phyloP scores from a whole-genome alignment of 1,140 invertebrate species.

The Alviniconcha marisindica region DNA sequence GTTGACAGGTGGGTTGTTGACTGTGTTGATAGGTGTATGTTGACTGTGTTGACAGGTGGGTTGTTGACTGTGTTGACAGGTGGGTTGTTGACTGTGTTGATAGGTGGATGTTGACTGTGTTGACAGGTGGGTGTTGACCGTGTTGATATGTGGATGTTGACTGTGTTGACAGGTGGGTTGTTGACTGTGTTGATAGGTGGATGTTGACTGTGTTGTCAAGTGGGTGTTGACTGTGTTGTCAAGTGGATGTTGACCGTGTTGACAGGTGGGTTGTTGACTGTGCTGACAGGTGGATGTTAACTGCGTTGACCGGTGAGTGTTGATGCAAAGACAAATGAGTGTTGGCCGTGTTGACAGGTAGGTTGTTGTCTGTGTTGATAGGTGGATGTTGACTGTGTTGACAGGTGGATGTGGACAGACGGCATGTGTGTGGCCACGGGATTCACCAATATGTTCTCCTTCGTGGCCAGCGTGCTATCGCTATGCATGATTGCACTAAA shows the following conservation, averaged over 20 bases:
- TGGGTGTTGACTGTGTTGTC: neutral
- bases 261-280: neutral
- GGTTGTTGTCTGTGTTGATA: neutral
- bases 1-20: neutral
- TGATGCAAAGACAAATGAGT: neutral
- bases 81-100: neutral
- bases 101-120: neutral
- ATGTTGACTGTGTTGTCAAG: neutral
- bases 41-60: neutral
- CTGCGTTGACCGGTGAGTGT: neutral
- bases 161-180: neutral
- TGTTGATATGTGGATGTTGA: neutral
- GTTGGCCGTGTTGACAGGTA: neutral
- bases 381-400: neutral
- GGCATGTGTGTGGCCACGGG: constrained; percentile 42
- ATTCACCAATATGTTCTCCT: constrained; percentile 56
- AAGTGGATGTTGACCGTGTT: neutral
- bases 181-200: neutral
- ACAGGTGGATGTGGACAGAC: constrained; percentile 44
- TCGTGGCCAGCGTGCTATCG: constrained; percentile 54
- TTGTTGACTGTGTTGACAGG: neutral
- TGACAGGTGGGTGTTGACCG: too few relatives aligned
- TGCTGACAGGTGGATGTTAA: neutral
- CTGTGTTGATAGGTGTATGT: neutral
- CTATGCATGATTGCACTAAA: constrained; percentile 53